phyloP scores from a whole-genome alignment of 35 echinoderm and acorn worm species.

The Heliocidaris tuberculata region DNA sequence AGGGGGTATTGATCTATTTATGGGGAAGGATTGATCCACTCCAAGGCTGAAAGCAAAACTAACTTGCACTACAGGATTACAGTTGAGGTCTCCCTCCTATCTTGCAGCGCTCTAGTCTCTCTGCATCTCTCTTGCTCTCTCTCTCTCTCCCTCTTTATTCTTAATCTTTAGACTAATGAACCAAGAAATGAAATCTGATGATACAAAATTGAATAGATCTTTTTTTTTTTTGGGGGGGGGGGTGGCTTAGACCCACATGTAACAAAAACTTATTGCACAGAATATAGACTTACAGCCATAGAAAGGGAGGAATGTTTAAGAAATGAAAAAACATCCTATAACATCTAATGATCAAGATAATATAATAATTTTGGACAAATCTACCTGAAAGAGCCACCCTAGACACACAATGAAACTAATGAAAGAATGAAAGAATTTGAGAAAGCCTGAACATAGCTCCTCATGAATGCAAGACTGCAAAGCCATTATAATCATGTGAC shows the following conservation, averaged over 20 bases:
- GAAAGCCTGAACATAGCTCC: background rate
- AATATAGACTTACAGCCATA: background rate
- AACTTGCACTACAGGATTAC: background rate
- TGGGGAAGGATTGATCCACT: background rate
- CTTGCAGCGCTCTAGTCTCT: background rate
- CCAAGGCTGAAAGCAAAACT: conserved; percentile 3
- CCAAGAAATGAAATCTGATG: background rate
- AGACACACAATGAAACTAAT: too few species aligned
- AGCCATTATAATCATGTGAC: background rate
- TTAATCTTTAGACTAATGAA: too few species aligned
- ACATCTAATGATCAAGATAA: too few species aligned
- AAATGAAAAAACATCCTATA: background rate
- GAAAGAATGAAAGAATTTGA: too few species aligned
- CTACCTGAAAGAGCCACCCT: too few species aligned
- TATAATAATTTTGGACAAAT: too few species aligned
- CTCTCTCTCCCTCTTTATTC: background rate
- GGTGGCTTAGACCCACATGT: background rate
- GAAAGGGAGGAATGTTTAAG: background rate
- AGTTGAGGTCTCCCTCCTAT: background rate
- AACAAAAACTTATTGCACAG: too few species aligned
- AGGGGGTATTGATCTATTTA: conserved; percentile 12
- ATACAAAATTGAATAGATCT: background rate
- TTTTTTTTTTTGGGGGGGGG: too few species aligned
- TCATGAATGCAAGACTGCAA: background rate
- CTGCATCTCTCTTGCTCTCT: background rate